phyloP scores from a whole-genome alignment of 2,888 invertebrate genomes.

The Galeruca laticollis region DNA sequence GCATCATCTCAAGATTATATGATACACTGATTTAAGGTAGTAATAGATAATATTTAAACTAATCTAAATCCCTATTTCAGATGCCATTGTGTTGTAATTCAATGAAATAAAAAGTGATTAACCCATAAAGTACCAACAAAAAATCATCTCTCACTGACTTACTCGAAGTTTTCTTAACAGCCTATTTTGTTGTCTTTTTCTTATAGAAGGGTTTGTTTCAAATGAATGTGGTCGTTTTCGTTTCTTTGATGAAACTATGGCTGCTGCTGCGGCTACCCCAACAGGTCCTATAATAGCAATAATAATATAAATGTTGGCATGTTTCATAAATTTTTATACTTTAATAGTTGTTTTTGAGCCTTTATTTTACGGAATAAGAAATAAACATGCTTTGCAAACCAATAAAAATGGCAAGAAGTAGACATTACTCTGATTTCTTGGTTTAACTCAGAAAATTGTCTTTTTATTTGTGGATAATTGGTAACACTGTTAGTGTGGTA shows the following conservation, averaged over 20 bases:
- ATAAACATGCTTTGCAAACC: too few relatives aligned
- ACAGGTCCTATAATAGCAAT: constrained; percentile 79
- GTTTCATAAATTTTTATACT: not conserved
- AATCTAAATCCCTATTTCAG: too few relatives aligned
- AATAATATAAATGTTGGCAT: not conserved
- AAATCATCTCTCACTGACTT: constrained; percentile 51
- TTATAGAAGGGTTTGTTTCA: constrained; percentile 96
- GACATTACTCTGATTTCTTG: too few relatives aligned
- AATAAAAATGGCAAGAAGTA: too few relatives aligned
- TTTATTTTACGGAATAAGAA: not conserved
- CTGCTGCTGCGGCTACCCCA: constrained; percentile 96
- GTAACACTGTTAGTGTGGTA: too few relatives aligned
- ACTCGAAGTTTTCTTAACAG: constrained; percentile 87
- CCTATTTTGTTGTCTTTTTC: constrained; percentile 95
- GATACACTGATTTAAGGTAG: too few relatives aligned
- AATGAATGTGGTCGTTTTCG: constrained; percentile 95
- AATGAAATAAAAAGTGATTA: too few relatives aligned
- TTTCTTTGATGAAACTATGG: constrained; percentile 95
- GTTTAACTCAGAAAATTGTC: too few relatives aligned
- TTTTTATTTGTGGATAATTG: too few relatives aligned
- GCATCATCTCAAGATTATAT: too few relatives aligned
- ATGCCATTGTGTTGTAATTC: too few relatives aligned
- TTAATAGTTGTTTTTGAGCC: not conserved
- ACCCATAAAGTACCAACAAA: not conserved
- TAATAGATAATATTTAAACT: too few relatives aligned